Conservation (phyloP, 2,888 invertebrate genomes). For the Timema podura region DNA sequence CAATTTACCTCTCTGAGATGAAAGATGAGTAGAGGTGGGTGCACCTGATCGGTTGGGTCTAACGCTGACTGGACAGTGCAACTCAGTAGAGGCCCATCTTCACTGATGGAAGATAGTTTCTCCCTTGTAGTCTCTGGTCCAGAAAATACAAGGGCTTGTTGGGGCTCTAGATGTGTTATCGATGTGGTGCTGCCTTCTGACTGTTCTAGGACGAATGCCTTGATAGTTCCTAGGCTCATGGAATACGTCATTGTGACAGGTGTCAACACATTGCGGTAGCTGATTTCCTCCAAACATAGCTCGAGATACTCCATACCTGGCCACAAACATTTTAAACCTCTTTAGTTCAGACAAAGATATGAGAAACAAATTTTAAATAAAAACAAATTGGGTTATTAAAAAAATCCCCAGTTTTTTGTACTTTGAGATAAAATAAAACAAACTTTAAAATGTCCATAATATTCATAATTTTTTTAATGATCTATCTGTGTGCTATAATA, state of each 20-base stretch:
- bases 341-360: no score
- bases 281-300: constrained; percentile 54
- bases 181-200: background rate
- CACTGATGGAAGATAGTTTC: constrained; percentile 26
- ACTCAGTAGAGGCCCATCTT: constrained; percentile 43
- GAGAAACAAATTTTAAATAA: no score
- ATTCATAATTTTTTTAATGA: no score
- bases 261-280: constrained; percentile 22
- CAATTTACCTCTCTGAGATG: constrained; percentile 50
- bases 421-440: no score
- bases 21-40: constrained; percentile 50
- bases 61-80: constrained; percentile 47
- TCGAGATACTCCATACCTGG: constrained; percentile 61
- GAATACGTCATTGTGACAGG: constrained; percentile 20
- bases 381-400: no score
- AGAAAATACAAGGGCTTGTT: constrained; percentile 52
- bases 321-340: no score
- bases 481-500: no score
- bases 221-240: constrained; percentile 42
- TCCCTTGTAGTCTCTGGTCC: constrained; percentile 46
- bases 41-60: constrained; percentile 43
- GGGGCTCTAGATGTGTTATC: constrained; percentile 7
- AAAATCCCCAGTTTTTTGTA: no score
- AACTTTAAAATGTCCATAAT: no score
- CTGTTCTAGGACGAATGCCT: constrained; percentile 50